Evolutionary conservation across 2,797 vertebrate genomes (phyloP).

Genomic region (Cichlasoma orientale): DNA sequence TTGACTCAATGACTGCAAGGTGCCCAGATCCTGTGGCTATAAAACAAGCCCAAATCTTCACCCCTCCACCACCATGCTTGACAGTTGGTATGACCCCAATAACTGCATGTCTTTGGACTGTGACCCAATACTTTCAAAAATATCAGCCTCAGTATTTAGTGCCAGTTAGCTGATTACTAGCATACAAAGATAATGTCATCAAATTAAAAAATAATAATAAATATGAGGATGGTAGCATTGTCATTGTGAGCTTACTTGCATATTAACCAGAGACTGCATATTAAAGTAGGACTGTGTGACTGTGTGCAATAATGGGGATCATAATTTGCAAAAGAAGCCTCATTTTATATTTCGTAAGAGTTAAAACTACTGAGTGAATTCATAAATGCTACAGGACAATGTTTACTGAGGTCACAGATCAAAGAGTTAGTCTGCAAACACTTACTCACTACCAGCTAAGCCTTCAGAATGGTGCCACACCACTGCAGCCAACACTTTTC

Average conservation of each 20-base stretch:
- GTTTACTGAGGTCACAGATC: not conserved
- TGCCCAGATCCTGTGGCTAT: not conserved
- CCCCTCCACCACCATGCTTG: not conserved
- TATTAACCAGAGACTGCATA: too few species aligned
- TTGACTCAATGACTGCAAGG: not conserved
- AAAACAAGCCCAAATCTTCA: not conserved
- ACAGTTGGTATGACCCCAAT: not conserved
- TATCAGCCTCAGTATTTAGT: not conserved
- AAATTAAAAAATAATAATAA: too few species aligned
- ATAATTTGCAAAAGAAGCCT: not conserved
- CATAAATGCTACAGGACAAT: not conserved
- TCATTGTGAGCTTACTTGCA: too few species aligned
- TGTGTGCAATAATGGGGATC: too few species aligned
- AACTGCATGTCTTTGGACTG: too few species aligned
- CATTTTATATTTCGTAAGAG: not conserved
- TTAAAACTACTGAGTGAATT: not conserved
- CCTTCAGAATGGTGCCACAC: not conserved
- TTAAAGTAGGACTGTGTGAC: too few species aligned
- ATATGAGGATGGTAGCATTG: too few species aligned
- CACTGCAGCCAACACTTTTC: not conserved
- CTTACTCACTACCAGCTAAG: too few species aligned
- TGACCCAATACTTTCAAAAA: not conserved
- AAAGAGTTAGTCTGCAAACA: not conserved
- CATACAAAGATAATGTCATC: not conserved
- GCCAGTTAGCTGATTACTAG: not conserved